A percentile compares a stretch with the other conserved stretches of the same genome.
These are phyloP conservation scores for Sinocyclocheilus anophthalmus DNA, from an alignment of 2,113 vertebrate genomes.

Conservation along the genomic window DNA sequence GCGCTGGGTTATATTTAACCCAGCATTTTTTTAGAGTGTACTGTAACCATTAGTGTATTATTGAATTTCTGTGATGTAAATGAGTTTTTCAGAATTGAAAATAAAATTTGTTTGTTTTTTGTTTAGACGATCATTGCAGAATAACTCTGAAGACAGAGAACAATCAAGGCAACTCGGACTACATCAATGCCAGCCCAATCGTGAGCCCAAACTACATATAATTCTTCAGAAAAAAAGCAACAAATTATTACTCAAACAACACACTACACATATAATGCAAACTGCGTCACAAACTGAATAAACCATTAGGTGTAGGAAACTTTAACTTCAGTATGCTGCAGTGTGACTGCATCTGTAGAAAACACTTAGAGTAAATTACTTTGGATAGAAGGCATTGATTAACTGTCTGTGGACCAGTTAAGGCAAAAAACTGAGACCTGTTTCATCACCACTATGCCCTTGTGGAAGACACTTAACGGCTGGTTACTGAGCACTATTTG, in stretches of 20 bases:
- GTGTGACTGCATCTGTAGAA: constrained; percentile 3
- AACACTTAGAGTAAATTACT: constrained; percentile 7
- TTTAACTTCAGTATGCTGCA: background rate
- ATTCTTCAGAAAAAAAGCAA: constrained; percentile 41
- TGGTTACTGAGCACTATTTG: background rate
- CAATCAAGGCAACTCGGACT: constrained; percentile 88
- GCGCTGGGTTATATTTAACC: too few species aligned
- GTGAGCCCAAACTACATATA: constrained; percentile 78
- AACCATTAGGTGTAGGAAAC: background rate
- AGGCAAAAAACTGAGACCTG: background rate
- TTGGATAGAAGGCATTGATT: constrained; percentile 5
- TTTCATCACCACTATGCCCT: background rate
- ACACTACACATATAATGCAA: constrained; percentile 62
- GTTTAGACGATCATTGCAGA: constrained; percentile 92
- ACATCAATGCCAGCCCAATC: constrained; percentile 98
- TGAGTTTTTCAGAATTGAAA: background rate
- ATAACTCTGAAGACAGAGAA: constrained; percentile 88
- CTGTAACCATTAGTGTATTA: background rate
- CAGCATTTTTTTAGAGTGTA: background rate
- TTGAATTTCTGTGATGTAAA: background rate
- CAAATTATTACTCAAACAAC: constrained; percentile 11
- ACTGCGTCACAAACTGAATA: constrained; percentile 1
- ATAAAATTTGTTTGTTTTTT: background rate
- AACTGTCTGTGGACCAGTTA: constrained; percentile 5
- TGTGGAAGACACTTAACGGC: background rate